Conservation (phyloP, 2,888 invertebrate species). For the Oscheius sp. region DNA sequence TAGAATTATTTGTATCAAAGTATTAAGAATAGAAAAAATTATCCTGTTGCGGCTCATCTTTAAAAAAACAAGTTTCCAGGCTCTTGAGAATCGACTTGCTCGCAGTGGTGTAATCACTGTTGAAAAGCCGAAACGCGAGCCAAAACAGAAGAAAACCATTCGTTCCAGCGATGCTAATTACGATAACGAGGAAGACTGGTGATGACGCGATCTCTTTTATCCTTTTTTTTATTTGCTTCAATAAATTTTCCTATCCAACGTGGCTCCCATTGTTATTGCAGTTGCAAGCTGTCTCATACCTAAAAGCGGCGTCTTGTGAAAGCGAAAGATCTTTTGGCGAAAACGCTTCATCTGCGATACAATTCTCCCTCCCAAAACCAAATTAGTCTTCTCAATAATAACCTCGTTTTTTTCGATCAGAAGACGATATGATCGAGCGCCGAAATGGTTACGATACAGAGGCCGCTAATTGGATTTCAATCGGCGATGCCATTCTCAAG, state of each 20-base stretch:
- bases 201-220: constrained; percentile 16
- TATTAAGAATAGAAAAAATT: no score
- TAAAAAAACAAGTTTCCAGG: no score
- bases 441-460: background rate
- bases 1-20: background rate
- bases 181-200: constrained; percentile 55
- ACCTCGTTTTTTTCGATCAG: background rate
- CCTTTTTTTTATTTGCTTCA: background rate
- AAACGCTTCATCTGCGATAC: background rate
- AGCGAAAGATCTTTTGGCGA: no score
- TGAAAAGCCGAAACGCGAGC: constrained; percentile 37
- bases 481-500: constrained; percentile 15
- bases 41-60: no score
- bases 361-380: background rate
- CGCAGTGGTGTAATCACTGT: constrained; percentile 49
- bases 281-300: background rate
- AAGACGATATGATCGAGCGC: background rate
- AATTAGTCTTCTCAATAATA: background rate
- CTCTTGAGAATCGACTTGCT: constrained; percentile 49
- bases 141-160: constrained; percentile 50
- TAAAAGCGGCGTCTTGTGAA: background rate
- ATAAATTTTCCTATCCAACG: background rate
- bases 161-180: constrained; percentile 47
- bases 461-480: constrained; percentile 3
- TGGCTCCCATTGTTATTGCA: background rate